Evolutionary conservation across 2,113 vertebrate genomes (phyloP).

Genomic region (Stictonetta naevosa): DNA sequence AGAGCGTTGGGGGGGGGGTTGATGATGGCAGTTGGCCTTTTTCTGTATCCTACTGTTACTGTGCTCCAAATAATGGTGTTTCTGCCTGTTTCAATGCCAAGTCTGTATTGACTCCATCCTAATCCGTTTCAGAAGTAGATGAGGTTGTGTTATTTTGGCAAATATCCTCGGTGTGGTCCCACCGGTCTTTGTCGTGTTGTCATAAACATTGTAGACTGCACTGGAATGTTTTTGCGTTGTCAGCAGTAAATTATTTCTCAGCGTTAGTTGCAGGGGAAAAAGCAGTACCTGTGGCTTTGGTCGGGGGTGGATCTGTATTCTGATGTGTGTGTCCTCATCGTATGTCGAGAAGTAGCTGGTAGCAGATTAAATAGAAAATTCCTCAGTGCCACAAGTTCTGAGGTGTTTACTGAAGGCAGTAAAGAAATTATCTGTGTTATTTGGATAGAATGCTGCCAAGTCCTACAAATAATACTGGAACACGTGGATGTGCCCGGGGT

Average conservation of each 20-base stretch:
- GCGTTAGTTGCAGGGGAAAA: neutral
- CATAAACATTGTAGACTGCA: constrained; percentile 1
- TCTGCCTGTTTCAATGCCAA: neutral
- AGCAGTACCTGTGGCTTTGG: neutral
- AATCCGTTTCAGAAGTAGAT: neutral
- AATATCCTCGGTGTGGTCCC: neutral
- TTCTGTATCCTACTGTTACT: neutral
- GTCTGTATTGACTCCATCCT: neutral
- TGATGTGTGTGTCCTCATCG: neutral
- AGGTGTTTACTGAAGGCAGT: neutral
- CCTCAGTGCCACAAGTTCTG: accelerated
- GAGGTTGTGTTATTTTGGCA: neutral
- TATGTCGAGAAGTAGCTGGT: neutral
- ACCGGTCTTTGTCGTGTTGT: neutral
- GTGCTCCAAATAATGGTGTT: neutral
- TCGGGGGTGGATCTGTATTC: neutral
- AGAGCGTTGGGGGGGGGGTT: neutral
- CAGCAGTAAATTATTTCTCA: neutral
- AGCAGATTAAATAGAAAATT: neutral
- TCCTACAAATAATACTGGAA: accelerated
- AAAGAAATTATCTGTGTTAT: neutral
- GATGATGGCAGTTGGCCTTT: constrained; percentile 29
- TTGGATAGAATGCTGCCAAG: neutral
- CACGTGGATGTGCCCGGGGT: neutral
- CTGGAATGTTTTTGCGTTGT: constrained; percentile 1